These are phyloP conservation scores for Pipistrellus kuhlii DNA, from an alignment of 2,797 vertebrate species.

Conservation along the genomic window DNA sequence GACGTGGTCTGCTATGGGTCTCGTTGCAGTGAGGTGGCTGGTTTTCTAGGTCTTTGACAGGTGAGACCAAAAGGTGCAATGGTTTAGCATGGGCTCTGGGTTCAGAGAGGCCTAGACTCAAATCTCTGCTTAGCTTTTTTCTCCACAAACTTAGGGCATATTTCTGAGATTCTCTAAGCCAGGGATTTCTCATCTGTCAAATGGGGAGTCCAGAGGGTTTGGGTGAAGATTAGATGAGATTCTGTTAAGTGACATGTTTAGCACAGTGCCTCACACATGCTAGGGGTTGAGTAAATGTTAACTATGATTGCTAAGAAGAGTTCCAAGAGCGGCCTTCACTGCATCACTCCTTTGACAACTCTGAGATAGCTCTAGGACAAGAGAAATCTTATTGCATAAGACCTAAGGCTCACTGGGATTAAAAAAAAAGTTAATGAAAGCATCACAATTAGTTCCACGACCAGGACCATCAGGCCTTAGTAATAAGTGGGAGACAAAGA, in stretches of 20 bases:
- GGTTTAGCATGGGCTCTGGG: not conserved
- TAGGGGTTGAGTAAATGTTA: not conserved
- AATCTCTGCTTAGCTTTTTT: not conserved
- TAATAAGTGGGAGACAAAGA: not conserved
- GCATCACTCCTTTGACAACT: not conserved
- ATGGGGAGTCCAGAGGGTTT: not conserved
- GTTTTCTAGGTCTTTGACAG: not conserved
- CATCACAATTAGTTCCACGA: slow-evolving; percentile 30
- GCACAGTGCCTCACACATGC: not conserved
- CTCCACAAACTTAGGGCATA: not conserved
- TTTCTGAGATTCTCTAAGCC: not conserved
- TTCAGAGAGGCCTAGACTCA: not conserved
- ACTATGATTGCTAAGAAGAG: not conserved
- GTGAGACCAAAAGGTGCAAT: not conserved
- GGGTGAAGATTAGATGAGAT: not conserved
- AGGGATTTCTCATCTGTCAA: slow-evolving; percentile 8
- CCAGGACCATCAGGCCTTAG: not conserved
- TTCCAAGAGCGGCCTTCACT: slow-evolving; percentile 1
- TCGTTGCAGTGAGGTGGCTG: not conserved
- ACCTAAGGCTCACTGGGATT: not conserved
- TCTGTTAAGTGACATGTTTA: not conserved
- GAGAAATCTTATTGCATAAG: slow-evolving; percentile 1
- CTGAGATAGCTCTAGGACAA: not conserved
- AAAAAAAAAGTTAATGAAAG: slow-evolving; percentile 37
- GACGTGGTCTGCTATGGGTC: not conserved